Evolutionary conservation across 2,888 invertebrate species (phyloP).

Genomic region (Chydorus sphaericus): DNA sequence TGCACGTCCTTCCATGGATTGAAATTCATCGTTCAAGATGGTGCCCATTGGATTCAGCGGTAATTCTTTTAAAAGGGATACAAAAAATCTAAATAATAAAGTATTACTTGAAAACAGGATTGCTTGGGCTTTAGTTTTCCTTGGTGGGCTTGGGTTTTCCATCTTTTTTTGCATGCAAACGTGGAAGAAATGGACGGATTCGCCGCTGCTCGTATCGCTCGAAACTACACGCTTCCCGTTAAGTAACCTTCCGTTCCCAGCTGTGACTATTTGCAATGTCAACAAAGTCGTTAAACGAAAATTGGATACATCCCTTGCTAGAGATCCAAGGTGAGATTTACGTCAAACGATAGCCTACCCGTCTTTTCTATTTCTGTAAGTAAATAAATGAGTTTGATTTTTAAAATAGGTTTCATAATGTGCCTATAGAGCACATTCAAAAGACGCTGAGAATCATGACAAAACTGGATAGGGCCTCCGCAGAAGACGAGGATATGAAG

Average conservation of each 20-base stretch:
- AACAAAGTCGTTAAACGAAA: conserved; percentile 49
- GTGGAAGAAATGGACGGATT: conserved; percentile 44
- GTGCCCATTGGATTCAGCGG: neutral
- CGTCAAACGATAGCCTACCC: neutral
- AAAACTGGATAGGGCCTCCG: neutral
- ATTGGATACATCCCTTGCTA: conserved; percentile 13
- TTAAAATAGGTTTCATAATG: neutral
- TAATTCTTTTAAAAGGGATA: neutral
- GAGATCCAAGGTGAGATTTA: neutral
- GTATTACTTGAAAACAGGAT: conserved; percentile 16
- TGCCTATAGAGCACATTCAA: neutral
- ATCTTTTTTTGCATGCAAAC: conserved; percentile 19
- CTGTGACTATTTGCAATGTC: conserved; percentile 69
- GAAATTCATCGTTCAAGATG: conserved; percentile 2
- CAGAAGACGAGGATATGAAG: neutral
- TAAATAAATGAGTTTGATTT: neutral
- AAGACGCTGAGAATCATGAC: neutral
- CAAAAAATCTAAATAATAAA: neutral
- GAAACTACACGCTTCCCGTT: conserved; percentile 54
- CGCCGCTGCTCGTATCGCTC: conserved; percentile 63
- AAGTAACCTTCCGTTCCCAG: conserved; percentile 59
- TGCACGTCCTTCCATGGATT: conserved; percentile 4
- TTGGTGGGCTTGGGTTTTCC: conserved; percentile 16
- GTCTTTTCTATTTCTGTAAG: neutral
- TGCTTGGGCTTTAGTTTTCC: conserved; percentile 19